phyloP scores from a whole-genome alignment of 30 jellyfish, hydroid and myxozoan species.

The Turritopsis rubra region DNA sequence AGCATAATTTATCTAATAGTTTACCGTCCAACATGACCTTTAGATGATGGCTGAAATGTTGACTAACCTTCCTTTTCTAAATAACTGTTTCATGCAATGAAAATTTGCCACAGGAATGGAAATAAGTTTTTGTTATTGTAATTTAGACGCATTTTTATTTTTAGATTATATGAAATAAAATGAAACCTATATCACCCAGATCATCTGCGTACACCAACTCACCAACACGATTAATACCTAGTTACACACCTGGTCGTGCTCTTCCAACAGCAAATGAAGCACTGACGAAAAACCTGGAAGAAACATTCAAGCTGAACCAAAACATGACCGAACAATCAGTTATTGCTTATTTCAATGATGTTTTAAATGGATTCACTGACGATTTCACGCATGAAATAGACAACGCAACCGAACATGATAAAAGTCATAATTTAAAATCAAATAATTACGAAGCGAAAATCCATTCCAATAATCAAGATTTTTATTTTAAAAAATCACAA shows the following conservation, averaged over 20 bases:
- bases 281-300: background rate
- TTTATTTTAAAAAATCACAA: background rate
- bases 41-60: too few relatives aligned
- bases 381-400: background rate
- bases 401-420: background rate
- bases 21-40: too few relatives aligned
- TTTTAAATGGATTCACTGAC: background rate
- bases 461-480: background rate
- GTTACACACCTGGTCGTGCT: background rate
- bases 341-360: background rate
- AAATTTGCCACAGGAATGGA: too few relatives aligned
- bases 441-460: background rate
- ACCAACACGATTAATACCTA: background rate
- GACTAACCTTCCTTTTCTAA: too few relatives aligned
- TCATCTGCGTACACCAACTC: background rate
- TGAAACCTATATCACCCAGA: constrained; percentile 3
- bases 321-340: constrained; percentile 2
- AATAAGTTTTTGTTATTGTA: too few relatives aligned
- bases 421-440: background rate
- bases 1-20: too few relatives aligned
- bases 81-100: too few relatives aligned
- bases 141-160: too few relatives aligned
- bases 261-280: constrained; percentile 4
- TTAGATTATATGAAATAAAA: background rate
- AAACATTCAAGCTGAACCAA: background rate